These are phyloP conservation scores for Ectemnius continuus DNA, from an alignment of 2,888 invertebrate genomes.

Conservation along the genomic window DNA sequence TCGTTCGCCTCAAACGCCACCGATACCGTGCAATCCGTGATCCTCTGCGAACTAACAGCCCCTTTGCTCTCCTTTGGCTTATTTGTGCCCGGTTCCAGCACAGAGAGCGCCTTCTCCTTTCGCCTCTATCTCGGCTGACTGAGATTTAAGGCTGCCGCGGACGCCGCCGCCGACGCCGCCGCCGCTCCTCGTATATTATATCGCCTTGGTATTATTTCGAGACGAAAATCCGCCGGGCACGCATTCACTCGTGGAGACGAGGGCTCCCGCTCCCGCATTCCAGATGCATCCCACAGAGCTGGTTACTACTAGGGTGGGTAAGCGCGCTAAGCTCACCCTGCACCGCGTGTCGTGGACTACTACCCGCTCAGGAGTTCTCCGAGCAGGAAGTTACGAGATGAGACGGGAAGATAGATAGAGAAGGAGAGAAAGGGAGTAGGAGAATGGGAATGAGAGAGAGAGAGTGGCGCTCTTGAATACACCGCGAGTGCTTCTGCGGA, in stretches of 20 bases:
- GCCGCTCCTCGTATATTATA: neutral
- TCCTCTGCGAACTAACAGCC: slow-evolving; percentile 5
- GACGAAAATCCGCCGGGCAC: slow-evolving; percentile 16
- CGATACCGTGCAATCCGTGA: slow-evolving; percentile 13
- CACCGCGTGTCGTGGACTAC: slow-evolving; percentile 18
- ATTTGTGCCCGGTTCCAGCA: slow-evolving; percentile 11
- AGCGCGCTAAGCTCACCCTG: slow-evolving; percentile 11
- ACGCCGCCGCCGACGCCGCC: no score
- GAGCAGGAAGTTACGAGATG: slow-evolving; percentile 52
- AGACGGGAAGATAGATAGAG: slow-evolving; percentile 17
- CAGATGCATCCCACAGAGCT: slow-evolving; percentile 47
- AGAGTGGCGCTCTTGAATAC: slow-evolving; percentile 39
- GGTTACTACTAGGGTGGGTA: slow-evolving; percentile 42
- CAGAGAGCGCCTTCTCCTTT: neutral
- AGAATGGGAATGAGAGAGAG: neutral
- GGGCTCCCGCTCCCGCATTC: slow-evolving; percentile 15
- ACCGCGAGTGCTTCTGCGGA: slow-evolving; percentile 26
- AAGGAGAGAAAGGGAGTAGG: neutral
- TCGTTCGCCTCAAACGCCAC: slow-evolving; percentile 14
- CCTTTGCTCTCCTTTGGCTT: slow-evolving; percentile 14
- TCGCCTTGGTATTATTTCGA: slow-evolving; percentile 22
- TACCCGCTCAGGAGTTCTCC: slow-evolving; percentile 46
- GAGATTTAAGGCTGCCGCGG: slow-evolving; percentile 16
- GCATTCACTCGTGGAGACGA: slow-evolving; percentile 17
- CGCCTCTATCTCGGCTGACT: neutral